phyloP scores from a whole-genome alignment of 92 coral and sea anemone species.

The Parazoanthus atlanticus region DNA sequence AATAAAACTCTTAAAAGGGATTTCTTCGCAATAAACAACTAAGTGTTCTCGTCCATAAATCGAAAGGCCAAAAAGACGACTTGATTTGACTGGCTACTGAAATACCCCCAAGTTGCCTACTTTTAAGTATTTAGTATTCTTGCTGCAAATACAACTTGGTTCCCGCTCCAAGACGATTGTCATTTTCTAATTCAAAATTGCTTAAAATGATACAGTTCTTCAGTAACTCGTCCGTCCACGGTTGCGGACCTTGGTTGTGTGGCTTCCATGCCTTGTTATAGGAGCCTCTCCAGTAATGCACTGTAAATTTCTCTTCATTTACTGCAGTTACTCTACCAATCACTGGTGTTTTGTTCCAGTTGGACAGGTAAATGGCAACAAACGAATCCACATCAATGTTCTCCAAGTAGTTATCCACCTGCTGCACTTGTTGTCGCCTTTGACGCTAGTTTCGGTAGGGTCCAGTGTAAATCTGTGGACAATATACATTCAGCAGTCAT shows the following conservation, averaged over 20 bases:
- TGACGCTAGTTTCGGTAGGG: slow-evolving; percentile 13
- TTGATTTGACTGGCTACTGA: too few relatives aligned
- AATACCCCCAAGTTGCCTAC: not conserved
- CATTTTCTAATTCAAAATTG: slow-evolving; percentile 24
- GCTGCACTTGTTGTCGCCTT: not conserved
- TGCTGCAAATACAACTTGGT: slow-evolving; percentile 2
- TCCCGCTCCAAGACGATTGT: slow-evolving; percentile 4
- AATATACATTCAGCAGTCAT: too few relatives aligned
- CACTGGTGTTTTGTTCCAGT: slow-evolving; percentile 40
- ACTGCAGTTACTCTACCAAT: slow-evolving; percentile 23
- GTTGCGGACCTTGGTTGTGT: not conserved
- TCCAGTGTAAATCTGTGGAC: slow-evolving; percentile 28
- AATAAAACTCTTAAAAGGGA: too few relatives aligned
- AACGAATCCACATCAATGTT: not conserved
- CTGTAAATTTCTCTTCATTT: not conserved
- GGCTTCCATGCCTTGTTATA: slow-evolving; percentile 44
- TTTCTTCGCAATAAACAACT: too few relatives aligned
- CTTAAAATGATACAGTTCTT: slow-evolving; percentile 33
- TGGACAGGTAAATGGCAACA: slow-evolving; percentile 8
- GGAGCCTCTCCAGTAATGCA: slow-evolving; percentile 38
- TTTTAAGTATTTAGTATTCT: too few relatives aligned
- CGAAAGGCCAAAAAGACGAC: too few relatives aligned
- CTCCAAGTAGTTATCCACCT: slow-evolving; percentile 20
- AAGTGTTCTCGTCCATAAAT: too few relatives aligned
- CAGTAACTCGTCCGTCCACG: slow-evolving; percentile 14